Percentiles rank a stretch among this genome's conserved stretches.
Conservation (phyloP, 2,888 invertebrate genomes). For the Argynnis bischoffii region DNA sequence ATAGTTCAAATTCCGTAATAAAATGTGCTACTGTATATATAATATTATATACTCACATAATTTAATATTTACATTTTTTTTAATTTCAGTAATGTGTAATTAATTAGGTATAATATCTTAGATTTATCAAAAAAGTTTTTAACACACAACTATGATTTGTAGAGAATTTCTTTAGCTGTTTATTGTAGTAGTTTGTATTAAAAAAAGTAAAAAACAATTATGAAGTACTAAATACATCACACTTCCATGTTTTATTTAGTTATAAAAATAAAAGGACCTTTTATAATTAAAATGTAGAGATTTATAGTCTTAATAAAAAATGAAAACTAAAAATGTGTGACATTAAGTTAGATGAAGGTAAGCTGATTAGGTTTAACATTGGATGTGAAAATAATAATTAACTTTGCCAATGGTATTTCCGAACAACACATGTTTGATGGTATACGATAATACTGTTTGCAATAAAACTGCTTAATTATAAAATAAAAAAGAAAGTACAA, state of each 20-base stretch:
- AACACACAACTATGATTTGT: no score
- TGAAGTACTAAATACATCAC: no score
- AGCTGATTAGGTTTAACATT: neutral
- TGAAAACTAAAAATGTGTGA: no score
- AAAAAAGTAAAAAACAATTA: no score
- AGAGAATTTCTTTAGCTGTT: no score
- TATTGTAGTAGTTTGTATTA: no score
- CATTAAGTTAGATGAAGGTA: no score
- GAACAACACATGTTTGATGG: slow-evolving; percentile 23
- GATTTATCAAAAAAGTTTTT: neutral
- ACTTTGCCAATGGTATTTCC: slow-evolving; percentile 20
- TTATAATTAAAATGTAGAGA: no score
- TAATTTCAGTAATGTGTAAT: neutral
- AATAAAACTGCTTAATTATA: slow-evolving; percentile 67
- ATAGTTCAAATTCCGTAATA: slow-evolving; percentile 24
- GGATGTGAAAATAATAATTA: slow-evolving; percentile 11
- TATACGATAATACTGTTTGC: slow-evolving; percentile 33
- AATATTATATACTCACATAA: neutral
- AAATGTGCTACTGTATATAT: slow-evolving; percentile 22
- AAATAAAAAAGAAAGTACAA: slow-evolving; percentile 61
- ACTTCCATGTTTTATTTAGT: no score
- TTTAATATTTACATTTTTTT: neutral
- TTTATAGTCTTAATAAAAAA: no score
- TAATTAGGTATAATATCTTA: neutral
- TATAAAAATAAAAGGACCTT: no score